phyloP scores from a whole-genome alignment of 2,113 vertebrate species.

The Malurus cyaneus region DNA sequence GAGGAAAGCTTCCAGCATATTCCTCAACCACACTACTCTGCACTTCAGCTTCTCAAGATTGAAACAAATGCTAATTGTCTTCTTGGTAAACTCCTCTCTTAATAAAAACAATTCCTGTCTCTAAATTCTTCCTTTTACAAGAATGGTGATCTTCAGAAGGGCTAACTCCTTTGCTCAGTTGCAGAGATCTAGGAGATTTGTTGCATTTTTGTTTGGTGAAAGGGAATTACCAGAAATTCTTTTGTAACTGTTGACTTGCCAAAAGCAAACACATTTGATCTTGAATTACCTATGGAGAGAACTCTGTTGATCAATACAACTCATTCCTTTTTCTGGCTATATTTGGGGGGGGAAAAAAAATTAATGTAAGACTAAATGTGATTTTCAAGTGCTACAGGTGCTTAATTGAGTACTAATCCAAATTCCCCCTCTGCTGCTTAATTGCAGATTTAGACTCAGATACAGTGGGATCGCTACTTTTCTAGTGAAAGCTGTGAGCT shows the following conservation, averaged over 20 bases:
- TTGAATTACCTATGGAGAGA: not conserved
- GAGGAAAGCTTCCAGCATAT: constrained; percentile 18
- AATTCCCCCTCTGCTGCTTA: not conserved
- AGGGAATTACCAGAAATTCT: not conserved
- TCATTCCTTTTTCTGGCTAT: not conserved
- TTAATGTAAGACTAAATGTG: not conserved
- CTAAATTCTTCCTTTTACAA: not conserved
- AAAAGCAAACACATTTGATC: not conserved
- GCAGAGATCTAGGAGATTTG: not conserved
- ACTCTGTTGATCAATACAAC: not conserved
- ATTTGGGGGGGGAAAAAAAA: not conserved
- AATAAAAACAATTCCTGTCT: not conserved
- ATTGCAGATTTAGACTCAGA: not conserved
- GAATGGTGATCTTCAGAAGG: not conserved
- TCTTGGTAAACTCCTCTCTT: not conserved
- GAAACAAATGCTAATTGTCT: not conserved
- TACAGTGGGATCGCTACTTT: not conserved
- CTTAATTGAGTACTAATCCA: not conserved
- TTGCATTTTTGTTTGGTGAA: not conserved
- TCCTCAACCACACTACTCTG: not conserved
- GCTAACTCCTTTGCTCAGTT: not conserved
- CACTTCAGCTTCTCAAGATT: not conserved
- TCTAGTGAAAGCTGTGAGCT: not conserved
- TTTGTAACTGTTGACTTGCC: not conserved
- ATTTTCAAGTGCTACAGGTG: not conserved